Conservation (phyloP, 2,888 invertebrate genomes). For the Drosophila anomalata region DNA sequence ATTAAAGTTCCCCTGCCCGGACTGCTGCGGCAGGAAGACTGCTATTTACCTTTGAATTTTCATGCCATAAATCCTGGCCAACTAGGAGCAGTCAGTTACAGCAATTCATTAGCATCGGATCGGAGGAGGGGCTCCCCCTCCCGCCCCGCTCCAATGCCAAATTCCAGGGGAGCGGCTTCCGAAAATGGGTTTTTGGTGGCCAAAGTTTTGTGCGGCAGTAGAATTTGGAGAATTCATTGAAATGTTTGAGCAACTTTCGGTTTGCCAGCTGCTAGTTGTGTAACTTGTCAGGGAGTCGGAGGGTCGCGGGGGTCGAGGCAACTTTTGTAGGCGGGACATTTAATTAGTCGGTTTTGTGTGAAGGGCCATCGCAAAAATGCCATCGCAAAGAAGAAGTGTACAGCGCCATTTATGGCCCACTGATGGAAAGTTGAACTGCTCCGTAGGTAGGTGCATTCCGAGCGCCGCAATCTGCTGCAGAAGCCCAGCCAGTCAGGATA, state of each 20-base stretch:
- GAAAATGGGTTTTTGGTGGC: slow-evolving; percentile 36
- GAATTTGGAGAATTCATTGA: slow-evolving; percentile 73
- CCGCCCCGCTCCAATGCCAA: background rate
- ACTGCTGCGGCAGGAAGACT: slow-evolving; percentile 18
- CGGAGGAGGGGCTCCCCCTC: background rate
- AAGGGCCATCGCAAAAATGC: slow-evolving; percentile 10
- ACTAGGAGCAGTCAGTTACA: slow-evolving; percentile 64
- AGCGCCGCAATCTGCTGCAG: too few relatives aligned
- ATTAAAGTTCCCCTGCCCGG: slow-evolving; percentile 62
- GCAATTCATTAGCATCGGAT: slow-evolving; percentile 69
- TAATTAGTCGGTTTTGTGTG: slow-evolving; percentile 62
- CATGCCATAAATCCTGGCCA: slow-evolving; percentile 67
- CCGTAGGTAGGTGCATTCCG: too few relatives aligned
- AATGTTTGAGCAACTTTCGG: slow-evolving; percentile 69
- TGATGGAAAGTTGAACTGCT: background rate
- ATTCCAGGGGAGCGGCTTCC: slow-evolving; percentile 5
- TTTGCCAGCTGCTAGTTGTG: slow-evolving; percentile 64
- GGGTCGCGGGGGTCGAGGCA: slow-evolving; percentile 57
- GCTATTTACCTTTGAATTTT: slow-evolving; percentile 76
- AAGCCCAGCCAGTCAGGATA: slow-evolving; percentile 45
- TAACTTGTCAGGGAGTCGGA: slow-evolving; percentile 53
- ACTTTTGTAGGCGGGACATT: slow-evolving; percentile 52
- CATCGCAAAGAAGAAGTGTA: background rate
- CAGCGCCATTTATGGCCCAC: background rate
- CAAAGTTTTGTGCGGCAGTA: slow-evolving; percentile 57